Evolutionary conservation across 2,797 vertebrate genomes (phyloP), one percentile per base, ranked within the genome.

Genomic region (Leucoraja ocellata): DNA sequence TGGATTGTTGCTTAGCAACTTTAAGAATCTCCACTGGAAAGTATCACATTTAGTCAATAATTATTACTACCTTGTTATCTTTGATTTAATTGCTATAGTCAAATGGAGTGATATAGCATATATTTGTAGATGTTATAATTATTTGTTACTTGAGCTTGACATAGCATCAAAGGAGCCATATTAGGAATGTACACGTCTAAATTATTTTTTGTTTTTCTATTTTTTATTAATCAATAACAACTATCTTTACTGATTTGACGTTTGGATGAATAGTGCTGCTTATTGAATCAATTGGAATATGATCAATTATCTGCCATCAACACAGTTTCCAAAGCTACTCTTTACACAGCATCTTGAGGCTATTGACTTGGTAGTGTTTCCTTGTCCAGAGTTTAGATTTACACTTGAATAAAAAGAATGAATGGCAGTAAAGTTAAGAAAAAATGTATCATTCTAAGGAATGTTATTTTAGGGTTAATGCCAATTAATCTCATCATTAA

Each of bases 61-160:
- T 91, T 74, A 73, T 74, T 74, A 74, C 54, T 74, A 74, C 71
- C 13, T 91, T 74, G 90, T 74, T 74, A 91, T 16, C 36, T 91
- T 71, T 36, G 11, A 54, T 91, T 91, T 74, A 74, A 91, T 28
- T 84, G 2, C 39, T 25, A 58, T 73, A 91, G 32, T 39, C 71
- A 71, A 46, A 46, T 91, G 68, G 21, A 74, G 71, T 91, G 39
- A 74, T 28, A 74, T 46, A 4, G 21, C 3, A 46, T 54, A 39
- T 74, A 25, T 91, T 54, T 71, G 11, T 88, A 25, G 7, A 1
- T 36, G 21, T 46, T 74, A 91, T 23, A 71, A 91, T 73, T 73
- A 54, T 1, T 74, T 74, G 36, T 46, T 91, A 10, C 36, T 91
- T 68, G 63, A 91, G 39, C 74, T 25, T 36, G n/a, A 46, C 21